phyloP scores from a whole-genome alignment of 1,140 invertebrate genomes.

The Euura lappo region DNA sequence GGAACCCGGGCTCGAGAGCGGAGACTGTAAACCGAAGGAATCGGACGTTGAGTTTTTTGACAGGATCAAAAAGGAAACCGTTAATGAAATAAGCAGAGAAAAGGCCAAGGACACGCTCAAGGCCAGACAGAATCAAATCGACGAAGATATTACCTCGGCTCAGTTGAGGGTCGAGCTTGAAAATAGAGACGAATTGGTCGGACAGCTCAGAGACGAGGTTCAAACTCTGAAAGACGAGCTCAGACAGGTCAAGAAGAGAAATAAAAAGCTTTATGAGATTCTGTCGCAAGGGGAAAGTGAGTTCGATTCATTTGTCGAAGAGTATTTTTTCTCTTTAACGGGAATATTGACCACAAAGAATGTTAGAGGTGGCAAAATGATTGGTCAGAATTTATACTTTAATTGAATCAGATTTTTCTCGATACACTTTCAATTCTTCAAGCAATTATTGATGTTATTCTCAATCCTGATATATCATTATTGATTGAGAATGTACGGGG shows the following conservation, averaged over 20 bases:
- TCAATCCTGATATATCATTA: no score
- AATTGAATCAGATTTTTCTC: no score
- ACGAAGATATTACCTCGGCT: slow-evolving; percentile 63
- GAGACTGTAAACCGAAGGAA: slow-evolving; percentile 26
- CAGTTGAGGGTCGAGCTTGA: slow-evolving; percentile 71
- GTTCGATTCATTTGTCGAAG: slow-evolving; percentile 32
- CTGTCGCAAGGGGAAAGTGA: slow-evolving; percentile 81
- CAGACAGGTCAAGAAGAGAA: slow-evolving; percentile 75
- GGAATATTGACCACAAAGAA: no score
- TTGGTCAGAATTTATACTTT: no score
- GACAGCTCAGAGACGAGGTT: slow-evolving; percentile 66
- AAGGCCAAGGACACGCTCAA: slow-evolving; percentile 67
- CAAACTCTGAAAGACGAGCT: slow-evolving; percentile 71
- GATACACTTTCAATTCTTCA: no score
- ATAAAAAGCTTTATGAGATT: slow-evolving; percentile 79
- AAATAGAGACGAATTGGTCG: slow-evolving; percentile 71
- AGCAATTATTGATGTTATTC: no score
- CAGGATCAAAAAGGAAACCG: slow-evolving; percentile 69
- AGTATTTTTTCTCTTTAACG: no score
- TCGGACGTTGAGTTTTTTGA: slow-evolving; percentile 69
- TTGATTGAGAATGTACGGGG: no score
- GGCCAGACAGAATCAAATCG: slow-evolving; percentile 56
- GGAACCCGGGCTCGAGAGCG: background rate
- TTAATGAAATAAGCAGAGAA: slow-evolving; percentile 69
- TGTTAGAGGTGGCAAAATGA: no score